Percentiles rank a stretch among this genome's conserved stretches.
phyloP scores from a whole-genome alignment of 2,797 vertebrate species.

The Sternotherus odoratus region DNA sequence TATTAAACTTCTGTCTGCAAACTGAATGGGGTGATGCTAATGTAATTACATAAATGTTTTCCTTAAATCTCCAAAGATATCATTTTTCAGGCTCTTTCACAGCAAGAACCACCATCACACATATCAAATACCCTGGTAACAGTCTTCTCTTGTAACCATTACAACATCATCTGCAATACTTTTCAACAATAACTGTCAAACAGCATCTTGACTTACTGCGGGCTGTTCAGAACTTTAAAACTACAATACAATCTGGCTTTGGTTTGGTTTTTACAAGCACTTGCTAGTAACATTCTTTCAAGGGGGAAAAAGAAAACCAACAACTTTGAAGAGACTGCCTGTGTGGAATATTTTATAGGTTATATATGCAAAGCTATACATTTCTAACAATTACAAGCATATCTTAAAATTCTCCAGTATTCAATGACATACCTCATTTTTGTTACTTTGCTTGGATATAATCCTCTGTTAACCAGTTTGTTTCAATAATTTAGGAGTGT shows the following conservation, averaged over 20 bases:
- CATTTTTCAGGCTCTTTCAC: conserved; percentile 59
- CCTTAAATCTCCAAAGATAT: conserved; percentile 30
- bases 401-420: not conserved
- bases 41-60: conserved; percentile 46
- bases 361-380: not conserved
- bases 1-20: conserved; percentile 19
- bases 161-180: not conserved
- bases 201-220: not conserved
- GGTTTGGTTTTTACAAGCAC: not conserved
- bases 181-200: not conserved
- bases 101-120: conserved; percentile 41
- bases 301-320: not conserved
- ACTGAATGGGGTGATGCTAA: conserved; percentile 62
- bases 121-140: conserved; percentile 39
- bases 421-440: not conserved
- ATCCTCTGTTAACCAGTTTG: not conserved
- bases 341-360: accelerated
- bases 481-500: accelerated
- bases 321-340: not conserved
- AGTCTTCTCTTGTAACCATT: not conserved
- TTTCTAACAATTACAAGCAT: not conserved
- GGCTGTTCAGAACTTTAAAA: not conserved
- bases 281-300: accelerated
- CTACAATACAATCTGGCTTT: not conserved
- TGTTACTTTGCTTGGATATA: not conserved